Conservation (phyloP, 2,888 invertebrate species). For the Erebia ligea region DNA sequence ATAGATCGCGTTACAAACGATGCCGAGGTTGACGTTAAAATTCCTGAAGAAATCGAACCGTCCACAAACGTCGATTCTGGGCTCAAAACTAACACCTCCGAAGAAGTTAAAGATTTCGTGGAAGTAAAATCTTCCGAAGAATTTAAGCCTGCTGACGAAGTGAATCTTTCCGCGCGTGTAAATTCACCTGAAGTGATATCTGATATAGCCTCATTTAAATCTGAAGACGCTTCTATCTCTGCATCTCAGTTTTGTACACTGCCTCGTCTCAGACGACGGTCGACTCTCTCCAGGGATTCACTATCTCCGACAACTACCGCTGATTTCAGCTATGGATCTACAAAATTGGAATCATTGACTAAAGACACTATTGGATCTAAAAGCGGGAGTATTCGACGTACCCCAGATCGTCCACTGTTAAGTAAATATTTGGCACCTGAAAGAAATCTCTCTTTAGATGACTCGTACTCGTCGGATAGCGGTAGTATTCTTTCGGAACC, state of each 20-base stretch:
- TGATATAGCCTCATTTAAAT: conserved; percentile 7
- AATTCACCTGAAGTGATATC: background rate
- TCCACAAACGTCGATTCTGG: background rate
- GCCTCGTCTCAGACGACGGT: conserved; percentile 61
- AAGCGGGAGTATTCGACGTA: conserved; percentile 55
- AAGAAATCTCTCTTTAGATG: conserved; percentile 63
- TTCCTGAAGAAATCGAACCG: conserved; percentile 8
- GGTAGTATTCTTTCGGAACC: conserved; percentile 64
- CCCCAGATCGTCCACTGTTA: conserved; percentile 80
- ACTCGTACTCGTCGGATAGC: conserved; percentile 60
- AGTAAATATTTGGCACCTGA: conserved; percentile 82
- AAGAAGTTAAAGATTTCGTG: background rate
- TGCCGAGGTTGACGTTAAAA: conserved; percentile 18
- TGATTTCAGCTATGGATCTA: conserved; percentile 35
- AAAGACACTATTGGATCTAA: conserved; percentile 45
- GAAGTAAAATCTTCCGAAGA: conserved; percentile 7
- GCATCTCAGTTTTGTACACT: conserved; percentile 60
- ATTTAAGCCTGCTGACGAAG: conserved; percentile 3
- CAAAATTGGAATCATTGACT: conserved; percentile 36
- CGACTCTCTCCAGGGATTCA: conserved; percentile 45
- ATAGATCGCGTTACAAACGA: conserved; percentile 9
- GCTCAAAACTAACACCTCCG: background rate
- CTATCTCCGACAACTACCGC: conserved; percentile 42
- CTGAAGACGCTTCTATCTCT: conserved; percentile 33
- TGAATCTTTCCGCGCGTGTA: background rate